Conservation (phyloP, 2,888 invertebrate species). For the Ophonus ardosiacus region DNA sequence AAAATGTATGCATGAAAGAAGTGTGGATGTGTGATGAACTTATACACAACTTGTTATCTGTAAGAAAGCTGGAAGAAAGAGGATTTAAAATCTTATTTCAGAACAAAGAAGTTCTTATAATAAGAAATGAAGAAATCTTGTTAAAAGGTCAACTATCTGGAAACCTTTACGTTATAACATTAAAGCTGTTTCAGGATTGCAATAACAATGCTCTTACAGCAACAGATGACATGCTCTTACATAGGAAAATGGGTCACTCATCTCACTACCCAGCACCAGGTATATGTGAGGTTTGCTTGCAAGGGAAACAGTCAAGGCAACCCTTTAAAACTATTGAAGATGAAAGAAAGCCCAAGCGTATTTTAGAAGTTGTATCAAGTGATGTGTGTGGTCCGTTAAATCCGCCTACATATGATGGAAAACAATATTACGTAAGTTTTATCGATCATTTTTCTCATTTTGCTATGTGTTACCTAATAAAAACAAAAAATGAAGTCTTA, state of each 20-base stretch:
- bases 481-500: too few relatives aligned
- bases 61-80: conserved; percentile 60
- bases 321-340: conserved; percentile 63
- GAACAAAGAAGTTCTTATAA: conserved; percentile 62
- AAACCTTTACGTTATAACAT: conserved; percentile 60
- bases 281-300: conserved; percentile 67
- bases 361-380: too few relatives aligned
- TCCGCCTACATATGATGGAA: too few relatives aligned
- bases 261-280: conserved; percentile 62
- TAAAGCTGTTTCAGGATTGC: neutral
- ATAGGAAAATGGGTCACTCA: conserved; percentile 68
- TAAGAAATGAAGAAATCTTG: conserved; percentile 51
- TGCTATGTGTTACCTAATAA: too few relatives aligned
- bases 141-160: conserved; percentile 62
- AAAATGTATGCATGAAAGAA: conserved; percentile 63
- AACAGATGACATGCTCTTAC: conserved; percentile 58
- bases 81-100: conserved; percentile 56
- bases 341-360: conserved; percentile 65
- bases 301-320: conserved; percentile 64
- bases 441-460: too few relatives aligned
- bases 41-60: conserved; percentile 66
- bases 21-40: conserved; percentile 66
- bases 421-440: too few relatives aligned
- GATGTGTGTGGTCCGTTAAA: too few relatives aligned
- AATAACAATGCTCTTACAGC: neutral